These are phyloP conservation scores for Arremon aurantiirostris DNA, from an alignment of 2,797 vertebrate genomes.

Conservation along the genomic window DNA sequence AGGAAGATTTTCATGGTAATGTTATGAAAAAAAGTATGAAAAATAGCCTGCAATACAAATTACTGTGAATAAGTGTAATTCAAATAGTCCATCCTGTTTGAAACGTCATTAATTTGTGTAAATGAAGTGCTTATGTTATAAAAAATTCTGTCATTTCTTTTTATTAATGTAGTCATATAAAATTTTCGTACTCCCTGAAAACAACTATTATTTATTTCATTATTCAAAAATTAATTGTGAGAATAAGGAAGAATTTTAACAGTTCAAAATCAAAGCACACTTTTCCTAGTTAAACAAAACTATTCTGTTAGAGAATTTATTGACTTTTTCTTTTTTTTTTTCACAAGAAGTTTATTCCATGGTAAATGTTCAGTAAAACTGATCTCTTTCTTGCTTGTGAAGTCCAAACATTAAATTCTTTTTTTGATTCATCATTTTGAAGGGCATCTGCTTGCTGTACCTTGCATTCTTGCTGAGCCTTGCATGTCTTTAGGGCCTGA, in stretches of 20 bases:
- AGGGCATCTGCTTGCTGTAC: not conserved
- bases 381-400: not conserved
- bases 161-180: not conserved
- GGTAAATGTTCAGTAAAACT: not conserved
- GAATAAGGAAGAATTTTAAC: not conserved
- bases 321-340: not conserved
- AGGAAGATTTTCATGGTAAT: not conserved
- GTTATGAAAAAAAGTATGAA: not conserved
- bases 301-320: not conserved
- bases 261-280: not conserved
- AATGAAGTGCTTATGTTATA: not conserved
- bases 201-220: not conserved
- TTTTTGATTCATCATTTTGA: not conserved
- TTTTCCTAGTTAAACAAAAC: not conserved
- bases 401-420: not conserved
- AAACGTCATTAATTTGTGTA: not conserved
- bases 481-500: not conserved
- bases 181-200: not conserved
- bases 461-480: not conserved
- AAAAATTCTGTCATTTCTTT: not conserved
- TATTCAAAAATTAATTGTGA: not conserved
- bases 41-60: not conserved
- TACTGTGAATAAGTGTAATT: not conserved
- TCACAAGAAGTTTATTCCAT: not conserved
- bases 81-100: slow-evolving; percentile 1